Evolutionary conservation across 2,888 invertebrate genomes (phyloP), one percentile per base, ranked within the genome.

Genomic region (Gasteruption jaculator): DNA sequence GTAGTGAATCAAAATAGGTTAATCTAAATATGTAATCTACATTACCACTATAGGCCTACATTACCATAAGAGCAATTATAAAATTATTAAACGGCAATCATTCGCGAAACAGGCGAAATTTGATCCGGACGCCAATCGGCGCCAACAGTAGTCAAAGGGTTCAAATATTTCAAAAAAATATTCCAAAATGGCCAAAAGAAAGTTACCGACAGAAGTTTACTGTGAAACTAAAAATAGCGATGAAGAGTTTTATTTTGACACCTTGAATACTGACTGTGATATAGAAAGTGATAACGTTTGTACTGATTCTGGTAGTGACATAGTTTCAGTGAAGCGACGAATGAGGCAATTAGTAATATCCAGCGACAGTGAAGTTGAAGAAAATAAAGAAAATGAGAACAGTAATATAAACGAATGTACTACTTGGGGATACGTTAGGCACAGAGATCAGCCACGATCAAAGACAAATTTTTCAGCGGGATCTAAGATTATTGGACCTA

Each of bases 11-110:
- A n/a, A n/a, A n/a, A n/a, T n/a, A n/a, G n/a, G n/a, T n/a, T n/a
- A n/a, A n/a, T n/a, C n/a, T n/a, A n/a, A n/a, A n/a, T n/a, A n/a
- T n/a, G n/a, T n/a, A n/a, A n/a, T 11, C 27, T 38, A 38, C 30
- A 38, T 30, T 36, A 30, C 14, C 30, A 30, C 18, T 30, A 30
- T n/a, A n/a, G n/a, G n/a, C n/a, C n/a, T n/a, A n/a, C n/a, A n/a
- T 15, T 31, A 38, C 40, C 40, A 40, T 32, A 33, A 40, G 33
- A 40, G 18, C 40, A 40, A 40, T 40, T 38, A 40, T 40, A 33
- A 32, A 40, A 40, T 40, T 33, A 27, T 33, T 26, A 40, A 40
- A 33, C 33, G 32, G 40, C n/a, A n/a, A n/a, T n/a, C n/a, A n/a
- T n/a, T n/a, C n/a, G 26, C 12, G 38, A 39, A 39, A 31, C 31